Conservation (phyloP, 1,140 invertebrate species). For the Anastrepha obliqua region DNA sequence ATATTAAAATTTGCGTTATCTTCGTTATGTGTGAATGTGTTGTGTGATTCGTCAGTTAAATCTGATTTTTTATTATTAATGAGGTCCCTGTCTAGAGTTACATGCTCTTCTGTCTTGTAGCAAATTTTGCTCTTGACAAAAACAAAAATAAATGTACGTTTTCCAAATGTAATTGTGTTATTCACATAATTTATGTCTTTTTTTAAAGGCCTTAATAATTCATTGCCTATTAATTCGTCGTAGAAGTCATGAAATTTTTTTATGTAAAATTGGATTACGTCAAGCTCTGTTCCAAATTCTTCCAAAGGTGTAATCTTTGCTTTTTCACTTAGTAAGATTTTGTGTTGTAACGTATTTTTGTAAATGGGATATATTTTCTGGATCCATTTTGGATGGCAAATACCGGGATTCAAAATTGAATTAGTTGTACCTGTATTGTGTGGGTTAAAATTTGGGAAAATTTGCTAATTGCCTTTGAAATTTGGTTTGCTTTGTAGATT, state of each 20-base stretch:
- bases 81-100: neutral
- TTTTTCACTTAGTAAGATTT: constrained; percentile 18
- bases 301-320: neutral
- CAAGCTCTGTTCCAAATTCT: constrained; percentile 22
- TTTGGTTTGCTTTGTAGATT: too few relatives aligned
- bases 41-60: neutral
- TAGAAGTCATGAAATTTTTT: constrained; percentile 22
- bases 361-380: neutral
- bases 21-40: neutral
- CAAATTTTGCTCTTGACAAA: neutral
- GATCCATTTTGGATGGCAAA: constrained; percentile 17
- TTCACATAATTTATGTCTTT: neutral
- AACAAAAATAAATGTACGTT: neutral
- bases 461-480: too few relatives aligned
- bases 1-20: neutral
- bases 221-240: neutral
- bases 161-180: neutral
- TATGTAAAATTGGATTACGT: constrained; percentile 53
- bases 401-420: constrained; percentile 13
- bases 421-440: constrained; percentile 11
- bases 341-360: constrained; percentile 41
- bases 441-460: too few relatives aligned
- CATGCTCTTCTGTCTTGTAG: neutral
- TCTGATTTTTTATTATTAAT: neutral
- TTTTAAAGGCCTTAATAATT: constrained; percentile 11